Conservation (phyloP, 2,113 vertebrate genomes). For the Atrichornis clamosus region DNA sequence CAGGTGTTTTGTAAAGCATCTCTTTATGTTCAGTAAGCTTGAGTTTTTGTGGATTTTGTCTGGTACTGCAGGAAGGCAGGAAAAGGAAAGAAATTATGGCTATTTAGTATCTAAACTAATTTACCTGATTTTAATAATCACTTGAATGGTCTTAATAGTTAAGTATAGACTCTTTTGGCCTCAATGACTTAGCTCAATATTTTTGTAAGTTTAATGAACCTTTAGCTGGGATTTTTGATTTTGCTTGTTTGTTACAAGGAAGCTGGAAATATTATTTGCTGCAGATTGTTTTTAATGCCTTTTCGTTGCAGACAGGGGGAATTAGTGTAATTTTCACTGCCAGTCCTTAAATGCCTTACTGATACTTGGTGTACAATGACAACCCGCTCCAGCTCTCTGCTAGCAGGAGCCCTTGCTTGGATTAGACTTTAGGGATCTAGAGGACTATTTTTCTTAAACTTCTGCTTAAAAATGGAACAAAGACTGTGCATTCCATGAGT, state of each 20-base stretch:
- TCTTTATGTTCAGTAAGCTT: neutral
- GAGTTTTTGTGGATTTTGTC: rapidly evolving
- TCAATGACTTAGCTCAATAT: neutral
- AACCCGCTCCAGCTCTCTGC: neutral
- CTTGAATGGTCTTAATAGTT: neutral
- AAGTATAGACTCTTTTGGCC: neutral
- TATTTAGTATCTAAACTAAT: neutral
- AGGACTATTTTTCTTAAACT: neutral
- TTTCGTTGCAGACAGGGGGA: neutral
- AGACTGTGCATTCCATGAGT: neutral
- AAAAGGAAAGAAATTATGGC: neutral
- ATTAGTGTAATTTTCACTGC: neutral
- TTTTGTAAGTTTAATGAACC: neutral
- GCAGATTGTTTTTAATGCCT: neutral
- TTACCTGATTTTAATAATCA: neutral
- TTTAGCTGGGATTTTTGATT: neutral
- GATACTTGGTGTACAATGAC: neutral
- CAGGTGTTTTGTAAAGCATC: neutral
- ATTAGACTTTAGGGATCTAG: neutral
- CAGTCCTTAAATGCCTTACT: neutral
- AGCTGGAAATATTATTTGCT: neutral
- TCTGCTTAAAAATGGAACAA: neutral
- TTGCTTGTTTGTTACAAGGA: neutral
- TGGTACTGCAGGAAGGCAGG: neutral
- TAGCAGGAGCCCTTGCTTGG: neutral